phyloP scores from a whole-genome alignment of 2,113 vertebrate genomes.

The Athene cunicularia region DNA sequence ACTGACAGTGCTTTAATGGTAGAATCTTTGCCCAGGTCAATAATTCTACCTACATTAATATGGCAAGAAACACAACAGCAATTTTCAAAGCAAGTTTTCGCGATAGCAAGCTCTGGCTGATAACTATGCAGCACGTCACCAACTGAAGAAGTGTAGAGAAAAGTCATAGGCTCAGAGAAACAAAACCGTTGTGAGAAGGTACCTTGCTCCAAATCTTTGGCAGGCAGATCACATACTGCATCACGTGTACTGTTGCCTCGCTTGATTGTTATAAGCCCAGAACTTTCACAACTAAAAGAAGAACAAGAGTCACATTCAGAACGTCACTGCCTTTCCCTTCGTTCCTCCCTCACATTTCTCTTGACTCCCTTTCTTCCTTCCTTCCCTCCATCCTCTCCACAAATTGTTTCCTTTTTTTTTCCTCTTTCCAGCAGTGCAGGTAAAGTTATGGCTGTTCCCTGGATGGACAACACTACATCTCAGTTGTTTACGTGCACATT shows the following conservation, averaged over 20 bases:
- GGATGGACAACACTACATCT: neutral
- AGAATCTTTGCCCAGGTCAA: neutral
- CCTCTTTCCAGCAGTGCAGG: neutral
- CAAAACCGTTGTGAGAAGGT: neutral
- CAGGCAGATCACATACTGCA: neutral
- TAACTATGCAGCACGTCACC: neutral
- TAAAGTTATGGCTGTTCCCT: neutral
- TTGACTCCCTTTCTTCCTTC: neutral
- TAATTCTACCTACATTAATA: neutral
- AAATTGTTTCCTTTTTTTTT: neutral
- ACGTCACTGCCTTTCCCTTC: neutral
- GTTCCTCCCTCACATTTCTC: neutral
- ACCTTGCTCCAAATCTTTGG: neutral
- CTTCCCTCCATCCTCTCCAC: neutral
- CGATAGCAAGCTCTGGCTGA: neutral
- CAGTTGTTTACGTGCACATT: neutral
- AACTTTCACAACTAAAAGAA: slow-evolving; percentile 53
- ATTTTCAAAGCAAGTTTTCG: neutral
- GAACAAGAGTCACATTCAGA: neutral
- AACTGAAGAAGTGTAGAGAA: neutral
- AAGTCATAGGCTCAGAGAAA: neutral
- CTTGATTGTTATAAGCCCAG: slow-evolving; percentile 7
- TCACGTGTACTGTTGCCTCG: slow-evolving; percentile 73
- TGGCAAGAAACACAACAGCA: neutral
- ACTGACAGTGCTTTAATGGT: neutral